A percentile compares a stretch with the other conserved stretches of the same genome.
These are phyloP conservation scores for Poecilia gillii DNA, from an alignment of 2,797 vertebrate species.

Conservation along the genomic window DNA sequence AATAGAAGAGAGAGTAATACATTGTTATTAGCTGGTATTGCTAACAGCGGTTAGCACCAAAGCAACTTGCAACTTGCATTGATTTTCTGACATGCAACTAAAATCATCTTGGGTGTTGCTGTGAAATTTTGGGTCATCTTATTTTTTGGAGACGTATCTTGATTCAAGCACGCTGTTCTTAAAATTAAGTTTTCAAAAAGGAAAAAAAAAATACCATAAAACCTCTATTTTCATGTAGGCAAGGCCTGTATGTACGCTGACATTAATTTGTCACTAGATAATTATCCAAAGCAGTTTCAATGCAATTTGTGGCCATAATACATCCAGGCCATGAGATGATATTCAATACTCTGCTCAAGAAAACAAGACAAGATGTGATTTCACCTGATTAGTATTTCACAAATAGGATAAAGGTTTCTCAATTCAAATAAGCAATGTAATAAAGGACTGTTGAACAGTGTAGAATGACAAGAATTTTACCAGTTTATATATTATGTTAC, in stretches of 20 bases:
- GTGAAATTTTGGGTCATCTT: not conserved
- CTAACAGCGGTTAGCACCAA: not conserved
- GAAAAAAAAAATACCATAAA: not conserved
- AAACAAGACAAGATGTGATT: not conserved
- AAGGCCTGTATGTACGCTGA: not conserved
- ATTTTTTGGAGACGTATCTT: not conserved
- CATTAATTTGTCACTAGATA: not conserved
- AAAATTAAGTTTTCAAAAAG: not conserved
- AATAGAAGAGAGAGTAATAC: not conserved
- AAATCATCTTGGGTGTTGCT: not conserved
- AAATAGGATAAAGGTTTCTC: not conserved
- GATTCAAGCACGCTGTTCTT: not conserved
- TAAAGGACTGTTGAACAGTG: not conserved
- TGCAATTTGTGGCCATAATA: not conserved
- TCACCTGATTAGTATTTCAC: not conserved
- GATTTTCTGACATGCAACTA: not conserved
- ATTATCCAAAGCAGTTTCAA: not conserved
- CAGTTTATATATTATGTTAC: not conserved
- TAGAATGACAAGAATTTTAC: not conserved
- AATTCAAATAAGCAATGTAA: not conserved
- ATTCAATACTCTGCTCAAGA: not conserved
- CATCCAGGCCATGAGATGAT: not conserved
- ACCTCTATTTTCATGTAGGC: not conserved
- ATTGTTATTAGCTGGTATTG: not conserved
- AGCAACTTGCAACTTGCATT: not conserved